These are phyloP conservation scores for Podarcis muralis DNA, from an alignment of 2,113 vertebrate species.

Conservation along the genomic window DNA sequence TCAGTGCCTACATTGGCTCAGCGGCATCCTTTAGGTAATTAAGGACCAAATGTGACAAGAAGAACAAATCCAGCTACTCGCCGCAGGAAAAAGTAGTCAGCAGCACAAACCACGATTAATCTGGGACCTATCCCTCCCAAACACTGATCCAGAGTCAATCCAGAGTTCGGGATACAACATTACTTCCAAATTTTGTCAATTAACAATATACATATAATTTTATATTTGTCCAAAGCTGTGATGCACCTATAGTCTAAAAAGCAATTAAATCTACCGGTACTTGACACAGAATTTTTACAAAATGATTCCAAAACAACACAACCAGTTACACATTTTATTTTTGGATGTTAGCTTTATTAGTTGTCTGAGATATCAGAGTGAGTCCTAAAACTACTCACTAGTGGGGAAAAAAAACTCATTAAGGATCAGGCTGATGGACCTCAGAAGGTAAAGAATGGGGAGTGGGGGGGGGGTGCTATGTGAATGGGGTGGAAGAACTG, in stretches of 20 bases:
- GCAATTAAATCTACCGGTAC: constrained; percentile 2
- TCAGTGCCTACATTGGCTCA: background rate
- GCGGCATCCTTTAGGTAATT: background rate
- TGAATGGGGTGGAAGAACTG: background rate
- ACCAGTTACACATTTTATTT: constrained; percentile 57
- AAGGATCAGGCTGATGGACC: background rate
- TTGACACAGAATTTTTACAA: background rate
- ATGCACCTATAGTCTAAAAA: background rate
- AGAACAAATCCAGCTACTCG: background rate
- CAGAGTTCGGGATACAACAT: too few relatives aligned
- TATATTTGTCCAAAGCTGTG: background rate
- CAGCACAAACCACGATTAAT: background rate
- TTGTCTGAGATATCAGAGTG: constrained; percentile 34
- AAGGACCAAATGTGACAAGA: background rate
- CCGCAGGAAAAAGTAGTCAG: background rate
- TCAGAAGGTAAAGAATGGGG: background rate
- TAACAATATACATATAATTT: too few relatives aligned
- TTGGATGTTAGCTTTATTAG: constrained; percentile 71
- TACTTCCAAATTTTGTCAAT: background rate
- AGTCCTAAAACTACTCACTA: too few relatives aligned
- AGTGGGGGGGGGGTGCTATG: too few relatives aligned
- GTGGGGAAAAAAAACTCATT: background rate
- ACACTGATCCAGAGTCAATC: background rate
- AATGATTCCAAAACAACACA: constrained; percentile 49
- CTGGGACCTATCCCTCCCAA: background rate